A percentile compares a stretch with the other conserved stretches of the same genome.
Evolutionary conservation across 2,797 vertebrate genomes (phyloP).

Genomic region (Urosaurus nigricauda): DNA sequence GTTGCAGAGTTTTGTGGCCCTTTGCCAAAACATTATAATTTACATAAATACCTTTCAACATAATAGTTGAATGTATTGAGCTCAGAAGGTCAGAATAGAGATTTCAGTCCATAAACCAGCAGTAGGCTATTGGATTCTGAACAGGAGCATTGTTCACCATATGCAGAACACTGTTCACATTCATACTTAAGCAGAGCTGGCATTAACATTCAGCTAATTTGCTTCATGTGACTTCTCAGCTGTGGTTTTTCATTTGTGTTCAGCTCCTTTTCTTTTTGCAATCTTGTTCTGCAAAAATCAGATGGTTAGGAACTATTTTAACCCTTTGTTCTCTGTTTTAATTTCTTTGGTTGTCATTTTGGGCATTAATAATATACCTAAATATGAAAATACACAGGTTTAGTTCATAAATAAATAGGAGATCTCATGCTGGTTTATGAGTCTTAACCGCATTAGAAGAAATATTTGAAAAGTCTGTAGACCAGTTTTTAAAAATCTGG

Average conservation of each 20-base stretch:
- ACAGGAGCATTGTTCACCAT: slow-evolving; percentile 73
- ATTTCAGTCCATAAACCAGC: slow-evolving; percentile 76
- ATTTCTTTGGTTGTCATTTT: slow-evolving; percentile 18
- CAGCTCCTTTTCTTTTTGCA: slow-evolving; percentile 69
- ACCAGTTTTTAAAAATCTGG: slow-evolving; percentile 13
- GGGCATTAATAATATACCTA: background rate
- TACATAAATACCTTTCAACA: slow-evolving; percentile 78
- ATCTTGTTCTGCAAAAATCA: slow-evolving; percentile 66
- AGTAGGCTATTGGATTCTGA: slow-evolving; percentile 72
- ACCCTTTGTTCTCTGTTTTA: slow-evolving; percentile 62
- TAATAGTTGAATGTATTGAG: slow-evolving; percentile 68
- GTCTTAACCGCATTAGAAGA: background rate
- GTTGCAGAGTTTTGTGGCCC: slow-evolving; percentile 70
- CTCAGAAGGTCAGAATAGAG: slow-evolving; percentile 74
- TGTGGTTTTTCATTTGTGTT: slow-evolving; percentile 77
- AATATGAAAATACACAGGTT: background rate
- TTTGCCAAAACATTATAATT: slow-evolving; percentile 78
- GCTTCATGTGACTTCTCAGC: slow-evolving; percentile 83
- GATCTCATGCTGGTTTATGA: background rate
- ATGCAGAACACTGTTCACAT: slow-evolving; percentile 75
- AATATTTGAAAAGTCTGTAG: background rate
- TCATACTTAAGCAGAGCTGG: slow-evolving; percentile 75
- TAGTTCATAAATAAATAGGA: slow-evolving; percentile 14
- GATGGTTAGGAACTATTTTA: slow-evolving; percentile 75
- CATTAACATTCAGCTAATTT: slow-evolving; percentile 77